Percentiles rank a stretch among this genome's conserved stretches.
These are phyloP conservation scores for Acanthisitta chloris DNA, from an alignment of 2,113 vertebrate genomes.

Conservation along the genomic window DNA sequence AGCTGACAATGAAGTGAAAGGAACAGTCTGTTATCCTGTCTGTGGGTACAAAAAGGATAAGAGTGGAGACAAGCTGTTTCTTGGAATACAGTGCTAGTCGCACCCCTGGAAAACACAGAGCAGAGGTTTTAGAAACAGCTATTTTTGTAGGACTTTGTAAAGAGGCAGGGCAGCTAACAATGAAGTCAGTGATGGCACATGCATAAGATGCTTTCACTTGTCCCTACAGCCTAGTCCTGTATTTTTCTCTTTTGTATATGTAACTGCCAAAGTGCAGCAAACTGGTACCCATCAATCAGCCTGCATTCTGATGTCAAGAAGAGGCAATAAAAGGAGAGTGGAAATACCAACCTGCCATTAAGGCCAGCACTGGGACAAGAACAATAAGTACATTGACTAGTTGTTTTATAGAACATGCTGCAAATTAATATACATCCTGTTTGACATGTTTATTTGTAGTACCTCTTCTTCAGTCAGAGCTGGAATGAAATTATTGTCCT, in stretches of 20 bases:
- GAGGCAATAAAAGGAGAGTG: not conserved
- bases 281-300: constrained; percentile 1
- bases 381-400: not conserved
- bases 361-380: not conserved
- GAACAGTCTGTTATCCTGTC: not conserved
- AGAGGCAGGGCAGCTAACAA: not conserved
- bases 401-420: not conserved
- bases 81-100: not conserved
- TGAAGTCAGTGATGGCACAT: not conserved
- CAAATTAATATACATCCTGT: constrained; percentile 29
- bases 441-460: constrained; percentile 7
- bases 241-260: not conserved
- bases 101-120: not conserved
- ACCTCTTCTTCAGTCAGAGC: not conserved
- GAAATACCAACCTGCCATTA: constrained; percentile 24
- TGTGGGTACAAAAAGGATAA: not conserved
- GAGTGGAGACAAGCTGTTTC: not conserved
- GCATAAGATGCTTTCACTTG: not conserved
- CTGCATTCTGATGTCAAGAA: constrained; percentile 17
- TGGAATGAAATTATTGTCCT: not conserved
- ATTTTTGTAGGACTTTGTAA: not conserved
- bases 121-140: not conserved
- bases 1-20: not conserved
- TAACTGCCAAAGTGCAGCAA: not conserved
- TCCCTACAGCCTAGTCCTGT: not conserved